These are phyloP conservation scores for Thysanoteuthis rhombus DNA, from an alignment of 2,888 invertebrate genomes.

Conservation along the genomic window DNA sequence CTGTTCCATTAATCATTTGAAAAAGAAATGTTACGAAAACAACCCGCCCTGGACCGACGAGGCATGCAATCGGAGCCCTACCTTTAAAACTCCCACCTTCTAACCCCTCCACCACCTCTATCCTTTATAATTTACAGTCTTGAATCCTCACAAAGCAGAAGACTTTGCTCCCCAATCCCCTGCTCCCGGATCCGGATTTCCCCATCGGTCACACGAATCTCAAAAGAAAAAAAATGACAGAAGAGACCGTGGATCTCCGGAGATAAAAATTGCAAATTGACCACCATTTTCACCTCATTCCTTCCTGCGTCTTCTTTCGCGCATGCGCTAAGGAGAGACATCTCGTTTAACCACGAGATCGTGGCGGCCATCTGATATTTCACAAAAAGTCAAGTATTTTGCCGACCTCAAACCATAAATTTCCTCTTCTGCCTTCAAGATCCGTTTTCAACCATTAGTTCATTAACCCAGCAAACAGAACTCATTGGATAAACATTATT, in stretches of 20 bases:
- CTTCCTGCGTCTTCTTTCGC: not conserved
- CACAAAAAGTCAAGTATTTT: not conserved
- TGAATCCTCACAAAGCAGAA: not conserved
- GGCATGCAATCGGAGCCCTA: not conserved
- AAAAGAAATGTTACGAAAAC: not conserved
- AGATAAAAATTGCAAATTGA: not conserved
- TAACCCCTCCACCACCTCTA: not conserved
- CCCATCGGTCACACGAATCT: not conserved
- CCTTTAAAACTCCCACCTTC: not conserved
- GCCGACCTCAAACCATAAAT: not conserved
- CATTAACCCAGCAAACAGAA: not conserved
- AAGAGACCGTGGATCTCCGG: not conserved
- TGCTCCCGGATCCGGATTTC: not conserved
- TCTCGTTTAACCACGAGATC: not conserved
- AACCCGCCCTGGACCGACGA: not conserved
- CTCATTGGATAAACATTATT: not conserved
- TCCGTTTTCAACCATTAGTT: not conserved
- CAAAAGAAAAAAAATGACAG: not conserved
- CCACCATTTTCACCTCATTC: not conserved
- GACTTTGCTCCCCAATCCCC: not conserved
- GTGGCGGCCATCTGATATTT: not conserved
- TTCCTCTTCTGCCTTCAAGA: not conserved
- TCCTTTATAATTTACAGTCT: not conserved
- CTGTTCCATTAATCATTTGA: not conserved
- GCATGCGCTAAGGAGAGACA: not conserved